Evolutionary conservation across 37 sponge, comb jelly and placozoan species (phyloP).

Genomic region (Oscarella lobularis): DNA sequence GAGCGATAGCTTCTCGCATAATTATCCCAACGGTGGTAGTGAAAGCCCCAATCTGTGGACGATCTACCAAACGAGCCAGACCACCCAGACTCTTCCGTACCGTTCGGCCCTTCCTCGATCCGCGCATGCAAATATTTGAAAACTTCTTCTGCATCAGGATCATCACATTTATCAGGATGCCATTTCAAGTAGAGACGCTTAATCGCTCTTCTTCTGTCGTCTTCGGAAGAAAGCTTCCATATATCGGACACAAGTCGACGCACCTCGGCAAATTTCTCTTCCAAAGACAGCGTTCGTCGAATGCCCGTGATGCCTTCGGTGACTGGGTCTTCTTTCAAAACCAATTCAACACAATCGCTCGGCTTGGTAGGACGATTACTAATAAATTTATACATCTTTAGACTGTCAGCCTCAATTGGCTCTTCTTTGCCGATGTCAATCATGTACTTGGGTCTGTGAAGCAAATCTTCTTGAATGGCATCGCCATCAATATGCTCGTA

Average conservation of each 20-base stretch:
- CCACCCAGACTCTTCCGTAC: background rate
- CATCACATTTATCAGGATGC: slow-evolving; percentile 30
- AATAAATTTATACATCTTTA: background rate
- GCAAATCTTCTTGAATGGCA: background rate
- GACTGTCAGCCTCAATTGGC: background rate
- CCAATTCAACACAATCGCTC: background rate
- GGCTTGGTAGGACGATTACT: background rate
- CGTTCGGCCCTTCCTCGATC: background rate
- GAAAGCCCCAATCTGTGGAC: background rate
- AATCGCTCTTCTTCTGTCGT: slow-evolving; percentile 22
- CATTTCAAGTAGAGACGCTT: slow-evolving; percentile 21
- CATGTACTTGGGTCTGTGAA: background rate
- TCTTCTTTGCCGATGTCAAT: slow-evolving; percentile 16
- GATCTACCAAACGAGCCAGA: background rate
- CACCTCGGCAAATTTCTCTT: too few species aligned
- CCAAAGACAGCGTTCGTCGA: background rate
- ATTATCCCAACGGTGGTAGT: background rate
- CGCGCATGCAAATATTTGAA: background rate
- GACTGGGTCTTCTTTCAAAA: background rate
- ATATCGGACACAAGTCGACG: too few species aligned
- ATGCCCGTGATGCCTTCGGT: background rate
- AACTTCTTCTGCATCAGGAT: background rate
- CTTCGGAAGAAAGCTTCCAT: slow-evolving; percentile 26
- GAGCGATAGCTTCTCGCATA: background rate
- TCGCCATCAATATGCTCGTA: background rate